phyloP scores from a whole-genome alignment of 2,888 invertebrate genomes.

The Sesia bembeciformis region DNA sequence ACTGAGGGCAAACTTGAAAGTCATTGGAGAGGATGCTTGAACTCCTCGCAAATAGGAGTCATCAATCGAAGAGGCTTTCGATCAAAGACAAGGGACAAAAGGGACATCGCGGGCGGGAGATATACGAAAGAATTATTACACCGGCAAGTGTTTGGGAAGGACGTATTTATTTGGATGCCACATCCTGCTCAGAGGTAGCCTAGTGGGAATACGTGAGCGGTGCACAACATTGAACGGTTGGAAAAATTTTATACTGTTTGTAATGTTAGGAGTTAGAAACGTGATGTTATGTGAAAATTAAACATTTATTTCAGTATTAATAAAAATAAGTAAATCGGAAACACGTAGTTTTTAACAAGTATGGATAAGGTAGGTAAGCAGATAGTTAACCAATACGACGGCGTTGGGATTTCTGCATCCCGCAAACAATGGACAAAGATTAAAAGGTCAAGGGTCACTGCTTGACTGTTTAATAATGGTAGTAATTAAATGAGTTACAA shows the following conservation, averaged over 20 bases:
- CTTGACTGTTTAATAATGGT: too few species aligned
- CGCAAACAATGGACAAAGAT: too few species aligned
- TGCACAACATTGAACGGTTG: background rate
- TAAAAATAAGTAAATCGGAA: too few species aligned
- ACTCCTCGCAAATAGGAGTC: constrained; percentile 53
- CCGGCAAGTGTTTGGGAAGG: constrained; percentile 33
- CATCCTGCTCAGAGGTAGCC: constrained; percentile 8
- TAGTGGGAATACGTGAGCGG: constrained; percentile 4
- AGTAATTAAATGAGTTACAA: too few species aligned
- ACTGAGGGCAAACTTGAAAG: constrained; percentile 35
- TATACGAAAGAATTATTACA: constrained; percentile 55
- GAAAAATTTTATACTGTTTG: background rate
- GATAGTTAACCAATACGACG: too few species aligned
- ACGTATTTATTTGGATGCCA: constrained; percentile 25
- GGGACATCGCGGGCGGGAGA: constrained; percentile 41
- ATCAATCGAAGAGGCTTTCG: constrained; percentile 62
- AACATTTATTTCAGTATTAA: too few species aligned
- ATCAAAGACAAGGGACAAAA: constrained; percentile 63
- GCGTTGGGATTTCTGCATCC: too few species aligned
- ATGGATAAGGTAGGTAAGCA: too few species aligned
- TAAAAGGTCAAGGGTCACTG: too few species aligned
- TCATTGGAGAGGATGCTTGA: constrained; percentile 39
- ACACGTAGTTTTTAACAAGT: too few species aligned
- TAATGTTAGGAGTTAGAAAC: too few species aligned
- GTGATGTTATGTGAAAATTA: too few species aligned